Evolutionary conservation across 2,888 invertebrate genomes (phyloP), one percentile per base, ranked within the genome.

Genomic region (Penaeus monodon): DNA sequence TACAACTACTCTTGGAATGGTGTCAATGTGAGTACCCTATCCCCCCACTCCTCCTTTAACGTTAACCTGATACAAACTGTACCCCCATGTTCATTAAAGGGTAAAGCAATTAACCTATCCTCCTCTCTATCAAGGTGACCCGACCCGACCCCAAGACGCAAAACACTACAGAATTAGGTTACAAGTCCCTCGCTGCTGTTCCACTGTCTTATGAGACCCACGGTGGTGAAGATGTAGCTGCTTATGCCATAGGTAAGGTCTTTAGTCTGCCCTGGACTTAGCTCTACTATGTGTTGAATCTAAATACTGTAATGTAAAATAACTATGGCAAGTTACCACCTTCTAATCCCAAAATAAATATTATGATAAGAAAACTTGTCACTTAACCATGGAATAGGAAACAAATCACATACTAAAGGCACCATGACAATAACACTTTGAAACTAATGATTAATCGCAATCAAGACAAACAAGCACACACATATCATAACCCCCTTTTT

Each of bases 171-270:
- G 10, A 33, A n/a, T 44, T 17, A 27, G 84, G 76, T 24, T 84
- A 84, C 64, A 57, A 57, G 24, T 66, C 84, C 24, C 29, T 76
- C 1, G 74, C 74, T 44, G 84, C 84, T 20, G 77, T 84, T 7
- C 84, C 84, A 33, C 10, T 63, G 29, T 6, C 0, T 6, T 76
- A 74, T 14, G 84, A 84, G 63, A 76, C 84, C 76, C 84, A 84
- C 33, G 10, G 70, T 64, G 84, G 84, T 24, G 84, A 84, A n/a
- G 84, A 84, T 66, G 84, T 84, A 33, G 84, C 84, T 77, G 64
- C 84, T 44, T 84, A 76, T 76, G 84, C 84, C 17, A 74, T 65
- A 65, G 84, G 84, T 84, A 84, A 77, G 17, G 27, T 49, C 17
- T 49, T 44, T 14, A n/a, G 77, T 76, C 44, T 27, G 24, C 68